Conservation (phyloP, 2,888 invertebrate genomes). For the Alloscopus bannaensis region DNA sequence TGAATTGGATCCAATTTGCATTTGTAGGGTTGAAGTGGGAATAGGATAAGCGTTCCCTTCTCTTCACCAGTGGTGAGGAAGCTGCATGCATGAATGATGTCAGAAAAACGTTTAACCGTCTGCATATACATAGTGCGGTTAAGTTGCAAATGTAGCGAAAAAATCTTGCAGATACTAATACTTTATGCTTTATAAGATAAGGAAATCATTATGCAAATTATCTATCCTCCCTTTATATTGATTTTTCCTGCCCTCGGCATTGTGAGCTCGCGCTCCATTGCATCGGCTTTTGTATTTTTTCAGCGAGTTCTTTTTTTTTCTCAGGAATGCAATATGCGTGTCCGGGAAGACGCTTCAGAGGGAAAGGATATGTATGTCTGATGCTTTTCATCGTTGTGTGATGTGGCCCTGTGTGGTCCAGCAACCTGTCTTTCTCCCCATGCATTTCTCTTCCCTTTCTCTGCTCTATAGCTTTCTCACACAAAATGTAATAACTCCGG, state of each 20-base stretch:
- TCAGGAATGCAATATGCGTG: slow-evolving; percentile 3
- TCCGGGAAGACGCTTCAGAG: too few species aligned
- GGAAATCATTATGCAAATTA: slow-evolving; percentile 63
- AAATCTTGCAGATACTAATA: too few species aligned
- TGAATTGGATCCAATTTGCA: too few species aligned
- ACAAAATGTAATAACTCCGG: slow-evolving; percentile 26
- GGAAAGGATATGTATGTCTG: too few species aligned
- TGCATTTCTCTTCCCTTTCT: slow-evolving; percentile 1
- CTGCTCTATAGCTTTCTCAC: too few species aligned
- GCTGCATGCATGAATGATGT: slow-evolving; percentile 4
- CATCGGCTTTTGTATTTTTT: background rate
- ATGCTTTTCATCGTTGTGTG: background rate
- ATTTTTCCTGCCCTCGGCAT: slow-evolving; percentile 42
- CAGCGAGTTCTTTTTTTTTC: background rate
- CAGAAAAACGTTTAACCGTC: background rate
- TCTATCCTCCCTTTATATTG: slow-evolving; percentile 59
- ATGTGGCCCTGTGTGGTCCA: background rate
- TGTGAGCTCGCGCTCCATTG: background rate
- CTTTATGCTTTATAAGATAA: slow-evolving; percentile 52
- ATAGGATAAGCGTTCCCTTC: too few species aligned
- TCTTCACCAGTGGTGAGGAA: too few species aligned
- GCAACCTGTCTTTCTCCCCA: slow-evolving; percentile 2
- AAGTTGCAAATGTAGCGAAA: slow-evolving; percentile 31
- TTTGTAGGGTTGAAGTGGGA: too few species aligned
- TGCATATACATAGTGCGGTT: background rate